These are phyloP conservation scores for Rhamnusium bicolor DNA, from an alignment of 2,888 invertebrate species.

Conservation along the genomic window DNA sequence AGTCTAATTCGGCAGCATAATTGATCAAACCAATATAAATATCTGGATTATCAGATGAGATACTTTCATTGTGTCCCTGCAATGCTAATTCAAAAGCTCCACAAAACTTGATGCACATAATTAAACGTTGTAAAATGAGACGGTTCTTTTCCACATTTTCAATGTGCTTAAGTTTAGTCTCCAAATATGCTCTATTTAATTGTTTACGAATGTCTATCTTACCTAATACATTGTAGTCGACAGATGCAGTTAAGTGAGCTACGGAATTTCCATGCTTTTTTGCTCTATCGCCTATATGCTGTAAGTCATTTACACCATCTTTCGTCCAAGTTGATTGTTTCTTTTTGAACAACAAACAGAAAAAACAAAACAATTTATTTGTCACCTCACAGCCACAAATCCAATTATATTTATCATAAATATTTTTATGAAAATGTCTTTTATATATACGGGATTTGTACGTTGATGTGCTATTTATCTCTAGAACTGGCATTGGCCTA, in stretches of 20 bases:
- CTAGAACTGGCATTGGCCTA: neutral
- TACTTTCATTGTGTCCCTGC: neutral
- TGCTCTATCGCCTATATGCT: neutral
- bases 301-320: neutral
- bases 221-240: too few relatives aligned
- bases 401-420: neutral
- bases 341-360: neutral
- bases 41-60: neutral
- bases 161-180: neutral
- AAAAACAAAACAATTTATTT: neutral
- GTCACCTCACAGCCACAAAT: neutral
- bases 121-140: neutral
- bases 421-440: neutral
- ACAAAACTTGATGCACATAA: neutral
- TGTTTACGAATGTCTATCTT: too few relatives aligned
- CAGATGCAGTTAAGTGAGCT: too few relatives aligned
- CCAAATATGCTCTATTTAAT: neutral
- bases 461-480: neutral
- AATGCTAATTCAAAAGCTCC: neutral
- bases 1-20: neutral
- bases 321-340: neutral
- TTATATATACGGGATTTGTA: neutral
- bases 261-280: conserved; percentile 1
- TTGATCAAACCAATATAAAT: neutral
- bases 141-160: neutral